phyloP scores from a whole-genome alignment of 1,140 invertebrate genomes.

The Neodiprion pinetum region DNA sequence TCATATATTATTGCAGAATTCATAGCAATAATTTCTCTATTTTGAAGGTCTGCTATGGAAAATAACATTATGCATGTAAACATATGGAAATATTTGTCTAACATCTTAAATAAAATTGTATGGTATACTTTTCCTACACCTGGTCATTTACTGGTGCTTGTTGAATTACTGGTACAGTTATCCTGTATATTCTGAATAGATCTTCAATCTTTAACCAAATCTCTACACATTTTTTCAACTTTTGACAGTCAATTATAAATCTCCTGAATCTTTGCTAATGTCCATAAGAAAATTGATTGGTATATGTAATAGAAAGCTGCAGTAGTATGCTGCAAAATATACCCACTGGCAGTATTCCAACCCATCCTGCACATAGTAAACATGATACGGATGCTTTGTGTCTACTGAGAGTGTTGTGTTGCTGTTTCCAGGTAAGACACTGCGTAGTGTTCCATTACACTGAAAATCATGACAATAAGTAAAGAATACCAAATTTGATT shows the following conservation, averaged over 20 bases:
- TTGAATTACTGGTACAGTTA: no score
- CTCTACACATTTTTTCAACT: not conserved
- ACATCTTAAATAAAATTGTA: constrained; percentile 5
- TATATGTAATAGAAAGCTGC: not conserved
- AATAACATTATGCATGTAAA: not conserved
- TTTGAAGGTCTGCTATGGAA: not conserved
- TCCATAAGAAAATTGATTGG: constrained; percentile 16
- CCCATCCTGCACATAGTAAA: constrained; percentile 45
- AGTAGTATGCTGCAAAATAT: constrained; percentile 7
- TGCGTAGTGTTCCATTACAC: constrained; percentile 53
- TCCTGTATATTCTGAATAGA: no score
- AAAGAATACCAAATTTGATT: constrained; percentile 9
- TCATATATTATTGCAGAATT: constrained; percentile 27
- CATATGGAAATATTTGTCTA: not conserved
- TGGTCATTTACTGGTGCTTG: no score
- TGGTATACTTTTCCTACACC: no score
- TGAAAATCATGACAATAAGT: constrained; percentile 31
- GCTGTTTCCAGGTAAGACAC: constrained; percentile 37
- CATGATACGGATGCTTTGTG: constrained; percentile 56
- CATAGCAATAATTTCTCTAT: constrained; percentile 7
- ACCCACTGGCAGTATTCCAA: constrained; percentile 54
- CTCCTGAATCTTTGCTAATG: no score
- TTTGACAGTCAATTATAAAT: constrained; percentile 7
- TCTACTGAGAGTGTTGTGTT: constrained; percentile 55
- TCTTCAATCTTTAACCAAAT: not conserved